A percentile compares a stretch with the other conserved stretches of the same genome.
Conservation (phyloP, 2,113 vertebrate genomes). For the Cairina moschata region DNA sequence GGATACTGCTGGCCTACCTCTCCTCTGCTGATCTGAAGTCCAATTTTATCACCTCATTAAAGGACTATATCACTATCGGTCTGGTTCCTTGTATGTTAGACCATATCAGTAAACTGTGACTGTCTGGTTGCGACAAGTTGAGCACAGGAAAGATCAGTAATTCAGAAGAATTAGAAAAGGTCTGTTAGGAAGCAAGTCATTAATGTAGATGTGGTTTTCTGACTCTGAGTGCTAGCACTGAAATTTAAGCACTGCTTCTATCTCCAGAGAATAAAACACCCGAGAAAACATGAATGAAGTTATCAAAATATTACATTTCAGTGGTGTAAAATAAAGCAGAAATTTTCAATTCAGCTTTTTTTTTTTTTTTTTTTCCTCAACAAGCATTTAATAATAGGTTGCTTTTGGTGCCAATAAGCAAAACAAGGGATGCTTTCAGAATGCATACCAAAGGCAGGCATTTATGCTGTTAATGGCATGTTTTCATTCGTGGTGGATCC, state of each 20-base stretch:
- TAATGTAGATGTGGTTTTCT: constrained; percentile 11
- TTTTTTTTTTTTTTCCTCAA: background rate
- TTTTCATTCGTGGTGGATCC: background rate
- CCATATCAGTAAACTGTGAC: background rate
- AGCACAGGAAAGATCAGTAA: constrained; percentile 50
- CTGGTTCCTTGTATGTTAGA: constrained; percentile 53
- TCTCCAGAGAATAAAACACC: constrained; percentile 38
- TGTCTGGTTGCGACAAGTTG: constrained; percentile 34
- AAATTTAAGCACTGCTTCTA: constrained; percentile 24
- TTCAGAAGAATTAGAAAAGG: constrained; percentile 54
- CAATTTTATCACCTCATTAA: constrained; percentile 57
- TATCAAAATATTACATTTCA: constrained; percentile 1
- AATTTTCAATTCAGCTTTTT: background rate
- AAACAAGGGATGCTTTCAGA: background rate
- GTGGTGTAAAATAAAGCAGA: constrained; percentile 1
- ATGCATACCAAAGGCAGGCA: background rate
- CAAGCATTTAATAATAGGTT: background rate
- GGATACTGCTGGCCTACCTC: constrained; percentile 48
- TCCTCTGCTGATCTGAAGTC: constrained; percentile 51
- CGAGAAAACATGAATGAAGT: constrained; percentile 30
- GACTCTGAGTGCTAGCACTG: background rate
- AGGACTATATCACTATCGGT: constrained; percentile 41
- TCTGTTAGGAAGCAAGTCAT: constrained; percentile 53
- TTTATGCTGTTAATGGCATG: background rate
- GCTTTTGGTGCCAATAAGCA: background rate